Base-by-base conservation (phyloP, 2,113 vertebrate species). In the Osmerus eperlanus region DNA sequence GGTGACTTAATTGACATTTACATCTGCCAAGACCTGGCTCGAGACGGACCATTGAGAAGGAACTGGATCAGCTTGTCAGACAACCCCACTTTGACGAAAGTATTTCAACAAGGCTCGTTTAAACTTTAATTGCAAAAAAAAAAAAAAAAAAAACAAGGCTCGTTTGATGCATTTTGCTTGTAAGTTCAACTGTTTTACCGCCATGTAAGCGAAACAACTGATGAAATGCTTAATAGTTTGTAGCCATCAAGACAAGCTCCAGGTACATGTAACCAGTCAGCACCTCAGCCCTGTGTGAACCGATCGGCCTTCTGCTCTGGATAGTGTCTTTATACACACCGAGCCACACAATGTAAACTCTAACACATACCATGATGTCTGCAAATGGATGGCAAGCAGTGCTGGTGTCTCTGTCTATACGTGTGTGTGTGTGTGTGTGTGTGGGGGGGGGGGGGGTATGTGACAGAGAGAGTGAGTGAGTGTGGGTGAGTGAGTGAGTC, bases 1-100 rank as follows among this genome's bases (percentile, higher is more conserved):
- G 71, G 76, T 81, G 81, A 85, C 81, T 89, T 87, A 84, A 90
- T 77, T 90, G 88, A 87, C 86, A 90, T 89, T 87, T 89, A 87
- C 76, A 85, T 85, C 72, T 82, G 83, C 80, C 84, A 82, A 63
- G 71, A 32, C 68, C 53, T 61, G 65, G 66, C 8, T 25, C 59
- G 25, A 41, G 36, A 8, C 36, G 6, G 4, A 41, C 4, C 36
- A 41, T 41, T 41, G 36, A 41, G 6, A 41, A 41, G 36, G 36
- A 41, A 41, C 36, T 41, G 36, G 36, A 41, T 41, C 6, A 41
- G 36, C 1, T 8, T 41, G 5, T 41, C 36, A 41, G 36, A 41
- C 36, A 9, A 41, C 23, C 23, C 5, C 8, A 9, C 36, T 41
- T 41, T 41, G 36, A 41, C 36, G 7, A 6, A 41, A 41, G 36